Base-by-base conservation (phyloP, 37 sponge, comb jelly and placozoan genomes). In the Amphimedon queenslandica region DNA sequence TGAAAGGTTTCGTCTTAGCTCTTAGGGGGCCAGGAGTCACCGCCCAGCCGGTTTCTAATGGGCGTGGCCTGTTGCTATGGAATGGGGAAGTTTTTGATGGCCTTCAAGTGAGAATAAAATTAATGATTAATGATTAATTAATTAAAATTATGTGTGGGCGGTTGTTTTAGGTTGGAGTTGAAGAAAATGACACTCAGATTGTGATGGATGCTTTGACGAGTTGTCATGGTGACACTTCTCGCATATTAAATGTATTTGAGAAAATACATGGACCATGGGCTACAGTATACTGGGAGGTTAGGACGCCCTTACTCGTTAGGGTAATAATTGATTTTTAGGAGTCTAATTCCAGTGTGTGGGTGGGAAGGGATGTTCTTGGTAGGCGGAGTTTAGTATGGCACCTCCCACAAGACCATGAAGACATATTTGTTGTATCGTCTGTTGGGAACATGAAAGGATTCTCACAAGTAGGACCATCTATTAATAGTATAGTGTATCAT, bases 311-410 rank as follows among this genome's bases (percentile, higher is more conserved):
- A 11, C 8, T 63, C 8, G 8, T n/a, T 21, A 28, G 20, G 28
- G 6, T 63, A n/a, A 21, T n/a, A n/a, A n/a, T n/a, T n/a, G n/a
- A n/a, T n/a, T 25, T 13, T 60, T 60, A 60, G 28, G 5, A 60
- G 61, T 25, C 23, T 60, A n/a, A 60, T 11, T n/a, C 67, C 13
- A 61, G 74, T 18, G 73, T 98, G 65, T 98, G 99, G 99, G 94
- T 98, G 85, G 96, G 99, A 28, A 66, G 99, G 27, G 99, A 98
- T 78, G 91, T 89, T 35, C 89, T 94, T 82, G 99, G 99, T 20
- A 80, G 99, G 30, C 65, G 99, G 1, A 89, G 90, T 69, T 83
- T 98, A 32, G 82, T 96, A 10, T 92, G 90, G 93, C 90, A 92
- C 77, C 63, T 79, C 1, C 80, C 81, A 21, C 23, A 29, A 23